Evolutionary conservation across 2,888 invertebrate species (phyloP), one percentile per base, ranked within the genome.

Genomic region (Branchellion lobata): DNA sequence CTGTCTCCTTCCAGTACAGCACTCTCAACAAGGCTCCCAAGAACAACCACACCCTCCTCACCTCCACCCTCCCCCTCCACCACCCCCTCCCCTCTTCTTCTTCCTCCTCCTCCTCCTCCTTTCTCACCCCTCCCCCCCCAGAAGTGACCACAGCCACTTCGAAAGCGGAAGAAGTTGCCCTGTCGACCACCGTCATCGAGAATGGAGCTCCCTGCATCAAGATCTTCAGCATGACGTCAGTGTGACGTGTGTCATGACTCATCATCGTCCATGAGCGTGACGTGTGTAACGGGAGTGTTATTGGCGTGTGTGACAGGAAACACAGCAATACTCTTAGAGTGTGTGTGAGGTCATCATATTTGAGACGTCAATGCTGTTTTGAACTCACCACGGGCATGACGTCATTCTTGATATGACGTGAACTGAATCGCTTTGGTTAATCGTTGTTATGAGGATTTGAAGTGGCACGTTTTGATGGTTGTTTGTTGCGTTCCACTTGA

Each of bases 141-240:
- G 75, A 36, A 18, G 65, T 36, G 47, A 34, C 79, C 18, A 21
- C 33, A n/a, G 24, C 79, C 27, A 21, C 29, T 24, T 24, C 69
- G 21, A 40, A 33, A 8, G 2, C 33, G 8, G 51, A 79, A 75
- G 75, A 65, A 18, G 71, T 57, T 1, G 34, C 65, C 1, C 27
- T 73, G 61, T 51, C 78, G 8, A 73, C 80, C 51, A 61, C 80
- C 31, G 73, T 72, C 80, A 51, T 73, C 40, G 78, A 80, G 53
- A 78, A 78, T 78, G 80, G 80, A 34, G 73, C 78, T 8, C 78
- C 80, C 3, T 73, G 73, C 36, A 78, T 80, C 33, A 80, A 80
- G 68, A 80, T 80, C 33, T 80, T 80, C 78, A 80, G 80, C 78
- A 80, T 80, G 80, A 80, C 80, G 18, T 80, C 80, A 53, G 80